Conservation (phyloP, 2,797 vertebrate genomes). For the Chelon labrosus region DNA sequence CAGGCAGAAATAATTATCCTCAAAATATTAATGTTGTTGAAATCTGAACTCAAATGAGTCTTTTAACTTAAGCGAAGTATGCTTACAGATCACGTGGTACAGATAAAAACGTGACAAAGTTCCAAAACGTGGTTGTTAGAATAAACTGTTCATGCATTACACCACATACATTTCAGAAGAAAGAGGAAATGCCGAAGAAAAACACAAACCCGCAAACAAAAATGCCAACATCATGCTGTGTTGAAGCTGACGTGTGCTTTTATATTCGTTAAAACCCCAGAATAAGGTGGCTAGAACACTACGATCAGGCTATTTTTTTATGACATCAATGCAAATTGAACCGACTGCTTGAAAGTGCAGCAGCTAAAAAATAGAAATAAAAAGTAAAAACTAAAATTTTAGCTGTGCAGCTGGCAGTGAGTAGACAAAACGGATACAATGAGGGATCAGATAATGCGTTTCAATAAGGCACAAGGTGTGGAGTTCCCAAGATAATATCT, state of each 20-base stretch:
- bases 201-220: neutral
- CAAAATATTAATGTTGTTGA: neutral
- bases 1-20: neutral
- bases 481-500: no score
- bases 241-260: neutral
- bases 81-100: no score
- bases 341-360: neutral
- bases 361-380: neutral
- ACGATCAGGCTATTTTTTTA: neutral
- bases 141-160: no score
- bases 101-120: no score
- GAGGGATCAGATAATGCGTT: conserved; percentile 3
- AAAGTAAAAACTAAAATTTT: neutral
- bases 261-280: neutral
- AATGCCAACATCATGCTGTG: neutral
- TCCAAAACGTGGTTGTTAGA: no score
- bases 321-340: neutral
- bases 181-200: no score
- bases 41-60: conserved; percentile 1
- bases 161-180: no score
- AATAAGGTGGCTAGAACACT: neutral
- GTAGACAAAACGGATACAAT: conserved; percentile 6
- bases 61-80: neutral
- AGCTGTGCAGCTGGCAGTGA: neutral
- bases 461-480: neutral